phyloP scores from a whole-genome alignment of 1,140 invertebrate genomes.

The Scaptomyza montana region DNA sequence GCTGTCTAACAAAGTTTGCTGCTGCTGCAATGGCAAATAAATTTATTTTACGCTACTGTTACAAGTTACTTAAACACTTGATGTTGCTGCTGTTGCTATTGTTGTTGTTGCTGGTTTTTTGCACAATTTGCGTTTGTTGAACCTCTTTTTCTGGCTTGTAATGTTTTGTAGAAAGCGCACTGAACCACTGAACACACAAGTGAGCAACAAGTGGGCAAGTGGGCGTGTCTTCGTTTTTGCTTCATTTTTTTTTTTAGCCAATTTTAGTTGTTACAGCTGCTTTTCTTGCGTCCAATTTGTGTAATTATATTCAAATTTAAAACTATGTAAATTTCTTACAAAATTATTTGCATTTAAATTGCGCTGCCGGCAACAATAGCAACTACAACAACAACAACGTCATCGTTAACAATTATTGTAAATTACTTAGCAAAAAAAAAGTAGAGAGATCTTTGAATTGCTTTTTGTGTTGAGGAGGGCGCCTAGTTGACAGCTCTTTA shows the following conservation, averaged over 20 bases:
- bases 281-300: conserved; percentile 63
- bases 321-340: conserved; percentile 73
- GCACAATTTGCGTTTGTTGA: conserved; percentile 81
- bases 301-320: conserved; percentile 82
- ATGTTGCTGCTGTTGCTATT: conserved; percentile 44
- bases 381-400: conserved; percentile 29
- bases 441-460: neutral
- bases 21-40: conserved; percentile 68
- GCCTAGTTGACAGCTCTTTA: conserved; percentile 31
- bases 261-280: conserved; percentile 43
- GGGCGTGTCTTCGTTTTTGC: conserved; percentile 59
- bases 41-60: conserved; percentile 73
- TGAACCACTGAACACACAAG: conserved; percentile 35
- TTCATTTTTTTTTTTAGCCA: conserved; percentile 36
- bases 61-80: conserved; percentile 76
- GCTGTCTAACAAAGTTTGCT: conserved; percentile 13
- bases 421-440: conserved; percentile 63
- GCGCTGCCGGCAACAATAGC: conserved; percentile 28
- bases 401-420: conserved; percentile 75
- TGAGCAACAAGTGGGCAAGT: conserved; percentile 45
- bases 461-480: conserved; percentile 10
- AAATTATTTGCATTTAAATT: conserved; percentile 80
- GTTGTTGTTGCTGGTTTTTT: conserved; percentile 55
- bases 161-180: conserved; percentile 70
- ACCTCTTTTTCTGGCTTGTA: conserved; percentile 60